These are phyloP conservation scores for Microtus ochrogaster DNA, from an alignment of 2,113 vertebrate species.

Conservation along the genomic window DNA sequence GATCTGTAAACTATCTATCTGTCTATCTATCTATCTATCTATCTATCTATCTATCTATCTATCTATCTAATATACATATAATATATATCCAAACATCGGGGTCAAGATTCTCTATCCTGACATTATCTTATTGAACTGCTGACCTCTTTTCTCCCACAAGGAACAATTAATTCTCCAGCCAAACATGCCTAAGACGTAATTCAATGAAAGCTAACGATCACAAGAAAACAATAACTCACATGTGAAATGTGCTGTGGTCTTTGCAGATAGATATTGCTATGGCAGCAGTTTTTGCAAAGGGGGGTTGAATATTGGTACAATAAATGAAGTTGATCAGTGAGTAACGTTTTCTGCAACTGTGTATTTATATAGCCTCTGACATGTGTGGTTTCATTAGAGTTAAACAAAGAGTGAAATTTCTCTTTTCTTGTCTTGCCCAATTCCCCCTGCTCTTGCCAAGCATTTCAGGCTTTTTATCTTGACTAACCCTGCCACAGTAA, in stretches of 20 bases:
- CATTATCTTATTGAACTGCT: conserved; percentile 64
- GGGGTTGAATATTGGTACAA: not conserved
- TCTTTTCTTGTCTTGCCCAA: conserved; percentile 1
- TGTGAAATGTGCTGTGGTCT: conserved; percentile 45
- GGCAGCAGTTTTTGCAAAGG: conserved; percentile 58
- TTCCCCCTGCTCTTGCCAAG: conserved; percentile 28
- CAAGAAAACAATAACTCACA: conserved; percentile 46
- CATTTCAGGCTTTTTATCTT: conserved; percentile 60
- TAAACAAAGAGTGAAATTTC: conserved; percentile 29
- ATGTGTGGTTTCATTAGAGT: conserved; percentile 20
- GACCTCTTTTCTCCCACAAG: conserved; percentile 36
- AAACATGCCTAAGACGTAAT: conserved; percentile 68
- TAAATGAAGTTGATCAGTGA: not conserved
- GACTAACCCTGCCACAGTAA: conserved; percentile 58
- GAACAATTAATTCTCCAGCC: conserved; percentile 77
- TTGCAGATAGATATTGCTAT: conserved; percentile 62
- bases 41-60: too few relatives aligned
- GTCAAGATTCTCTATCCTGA: conserved; percentile 46
- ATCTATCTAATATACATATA: not conserved
- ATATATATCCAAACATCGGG: conserved; percentile 19
- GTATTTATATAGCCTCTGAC: conserved; percentile 33
- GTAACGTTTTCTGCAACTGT: not conserved
- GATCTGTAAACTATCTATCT: not conserved
- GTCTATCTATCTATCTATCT: too few relatives aligned
- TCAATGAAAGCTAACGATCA: conserved; percentile 72